A percentile compares a stretch with the other conserved stretches of the same genome.
These are phyloP conservation scores for Passer domesticus DNA, from an alignment of 2,113 vertebrate species.

Conservation along the genomic window DNA sequence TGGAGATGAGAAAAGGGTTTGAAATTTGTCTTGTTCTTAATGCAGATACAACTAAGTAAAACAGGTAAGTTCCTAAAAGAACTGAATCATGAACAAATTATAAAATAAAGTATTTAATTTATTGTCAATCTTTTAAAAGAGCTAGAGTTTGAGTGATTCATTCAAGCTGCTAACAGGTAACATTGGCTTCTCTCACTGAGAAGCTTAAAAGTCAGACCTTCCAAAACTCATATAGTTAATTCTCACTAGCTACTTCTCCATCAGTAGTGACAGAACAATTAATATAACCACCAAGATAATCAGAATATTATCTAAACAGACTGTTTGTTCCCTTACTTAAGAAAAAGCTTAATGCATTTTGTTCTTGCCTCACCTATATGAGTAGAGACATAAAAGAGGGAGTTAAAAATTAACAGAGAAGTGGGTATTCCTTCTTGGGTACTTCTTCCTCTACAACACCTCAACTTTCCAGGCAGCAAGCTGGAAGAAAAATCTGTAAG, in stretches of 20 bases:
- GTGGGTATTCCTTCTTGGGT: neutral
- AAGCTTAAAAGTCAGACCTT: constrained; percentile 8
- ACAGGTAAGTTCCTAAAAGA: neutral
- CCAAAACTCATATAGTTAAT: constrained; percentile 56
- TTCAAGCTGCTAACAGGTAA: constrained; percentile 57
- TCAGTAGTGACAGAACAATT: neutral
- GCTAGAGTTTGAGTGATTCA: constrained; percentile 1
- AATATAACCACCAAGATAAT: constrained; percentile 46
- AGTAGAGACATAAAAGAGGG: neutral
- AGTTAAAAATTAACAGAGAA: neutral
- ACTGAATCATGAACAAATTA: constrained; percentile 1
- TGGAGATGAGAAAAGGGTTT: neutral
- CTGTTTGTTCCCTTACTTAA: neutral
- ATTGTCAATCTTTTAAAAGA: constrained; percentile 35
- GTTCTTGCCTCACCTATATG: neutral
- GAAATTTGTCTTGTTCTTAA: neutral
- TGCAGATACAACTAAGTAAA: neutral
- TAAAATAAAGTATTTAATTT: neutral
- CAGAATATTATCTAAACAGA: constrained; percentile 28
- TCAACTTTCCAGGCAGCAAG: neutral
- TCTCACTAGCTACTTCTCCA: constrained; percentile 44
- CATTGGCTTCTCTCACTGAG: constrained; percentile 41
- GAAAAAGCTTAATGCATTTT: neutral
- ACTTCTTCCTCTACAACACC: neutral
- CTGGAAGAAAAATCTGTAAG: neutral